Conservation (phyloP, 2,888 invertebrate genomes). For the Nomada goodeniana region DNA sequence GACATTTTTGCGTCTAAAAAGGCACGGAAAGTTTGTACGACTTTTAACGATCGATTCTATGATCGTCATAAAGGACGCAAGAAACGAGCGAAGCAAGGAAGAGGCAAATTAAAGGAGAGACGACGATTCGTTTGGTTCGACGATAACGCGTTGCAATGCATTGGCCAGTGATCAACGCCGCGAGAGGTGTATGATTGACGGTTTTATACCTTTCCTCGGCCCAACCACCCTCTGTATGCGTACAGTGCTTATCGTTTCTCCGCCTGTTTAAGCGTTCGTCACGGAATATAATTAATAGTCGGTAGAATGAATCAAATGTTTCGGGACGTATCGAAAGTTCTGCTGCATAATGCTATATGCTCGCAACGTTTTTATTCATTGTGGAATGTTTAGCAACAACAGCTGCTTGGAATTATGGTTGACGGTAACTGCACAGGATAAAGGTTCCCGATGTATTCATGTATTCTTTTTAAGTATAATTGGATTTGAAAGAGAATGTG, state of each 20-base stretch:
- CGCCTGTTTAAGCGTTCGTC: constrained; percentile 41
- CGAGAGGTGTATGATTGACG: constrained; percentile 63
- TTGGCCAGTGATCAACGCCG: constrained; percentile 47
- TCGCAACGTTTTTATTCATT: constrained; percentile 30
- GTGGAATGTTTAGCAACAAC: constrained; percentile 2
- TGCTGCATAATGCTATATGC: constrained; percentile 40
- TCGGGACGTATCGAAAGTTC: constrained; percentile 72
- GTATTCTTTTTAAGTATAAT: too few species aligned
- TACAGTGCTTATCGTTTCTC: constrained; percentile 37
- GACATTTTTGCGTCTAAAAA: background rate
- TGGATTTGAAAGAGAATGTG: too few species aligned
- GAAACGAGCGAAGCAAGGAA: background rate
- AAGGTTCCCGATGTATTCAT: too few species aligned
- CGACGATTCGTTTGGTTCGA: constrained; percentile 26
- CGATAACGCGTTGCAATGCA: constrained; percentile 60
- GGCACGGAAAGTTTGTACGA: background rate
- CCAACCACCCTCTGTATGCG: constrained; percentile 9
- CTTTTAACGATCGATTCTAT: constrained; percentile 23
- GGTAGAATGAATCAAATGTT: constrained; percentile 73
- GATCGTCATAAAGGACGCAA: background rate
- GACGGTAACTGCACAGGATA: background rate
- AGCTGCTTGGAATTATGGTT: background rate
- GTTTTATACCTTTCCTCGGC: constrained; percentile 25
- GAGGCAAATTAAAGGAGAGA: background rate
- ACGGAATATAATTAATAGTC: constrained; percentile 67